Evolutionary conservation across 2,888 invertebrate species (phyloP).

Genomic region (Andricus quercusramuli): DNA sequence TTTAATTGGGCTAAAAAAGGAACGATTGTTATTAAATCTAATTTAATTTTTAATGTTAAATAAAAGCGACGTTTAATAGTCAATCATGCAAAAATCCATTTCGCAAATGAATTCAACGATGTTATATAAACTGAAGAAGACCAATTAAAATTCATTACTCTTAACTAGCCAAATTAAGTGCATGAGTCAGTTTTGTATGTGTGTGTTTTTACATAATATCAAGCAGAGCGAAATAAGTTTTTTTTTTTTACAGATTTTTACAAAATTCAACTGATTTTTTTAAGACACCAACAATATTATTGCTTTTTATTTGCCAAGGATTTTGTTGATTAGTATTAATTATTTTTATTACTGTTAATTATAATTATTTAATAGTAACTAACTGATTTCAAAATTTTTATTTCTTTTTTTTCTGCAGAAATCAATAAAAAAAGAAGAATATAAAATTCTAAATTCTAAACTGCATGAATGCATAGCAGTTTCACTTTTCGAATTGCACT

Average conservation of each 20-base stretch:
- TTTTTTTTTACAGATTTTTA: not conserved
- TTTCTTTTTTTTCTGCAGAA: no score
- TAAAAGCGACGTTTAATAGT: not conserved
- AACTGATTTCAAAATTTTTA: no score
- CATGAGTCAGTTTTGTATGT: constrained; percentile 57
- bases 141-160: constrained; percentile 76
- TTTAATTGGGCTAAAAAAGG: no score
- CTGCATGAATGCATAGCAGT: not conserved
- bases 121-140: constrained; percentile 50
- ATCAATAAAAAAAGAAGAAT: not conserved
- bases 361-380: no score
- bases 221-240: not conserved
- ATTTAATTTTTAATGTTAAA: constrained; percentile 14
- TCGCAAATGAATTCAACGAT: constrained; percentile 40
- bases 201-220: not conserved
- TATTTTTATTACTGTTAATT: no score
- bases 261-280: not conserved
- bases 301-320: not conserved
- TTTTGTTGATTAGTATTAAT: no score
- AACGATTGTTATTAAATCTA: no score
- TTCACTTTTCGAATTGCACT: constrained; percentile 11
- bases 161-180: constrained; percentile 76
- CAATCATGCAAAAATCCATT: constrained; percentile 14
- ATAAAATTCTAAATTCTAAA: constrained; percentile 14
- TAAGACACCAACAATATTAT: not conserved